Conservation (phyloP, 2,113 vertebrate genomes). For the Artemisiospiza belli region DNA sequence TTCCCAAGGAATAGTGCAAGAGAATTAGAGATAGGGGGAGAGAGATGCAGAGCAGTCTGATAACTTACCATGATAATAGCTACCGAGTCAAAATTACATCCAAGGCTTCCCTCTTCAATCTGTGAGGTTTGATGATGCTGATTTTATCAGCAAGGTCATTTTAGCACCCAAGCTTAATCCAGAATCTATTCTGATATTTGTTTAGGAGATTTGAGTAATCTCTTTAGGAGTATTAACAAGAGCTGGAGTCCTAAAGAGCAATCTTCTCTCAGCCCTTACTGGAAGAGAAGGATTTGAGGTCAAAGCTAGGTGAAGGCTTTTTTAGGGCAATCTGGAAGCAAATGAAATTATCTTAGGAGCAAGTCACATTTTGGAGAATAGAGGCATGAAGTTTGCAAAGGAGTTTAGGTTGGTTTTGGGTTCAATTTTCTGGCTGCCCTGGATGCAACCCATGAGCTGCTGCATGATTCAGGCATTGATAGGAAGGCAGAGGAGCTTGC, state of each 20-base stretch:
- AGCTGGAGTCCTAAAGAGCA: neutral
- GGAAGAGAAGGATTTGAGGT: slow-evolving; percentile 17
- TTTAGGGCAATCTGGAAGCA: neutral
- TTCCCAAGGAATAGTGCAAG: neutral
- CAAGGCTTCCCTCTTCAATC: neutral
- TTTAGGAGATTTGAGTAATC: slow-evolving; percentile 61
- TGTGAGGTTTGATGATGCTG: neutral
- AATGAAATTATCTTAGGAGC: neutral
- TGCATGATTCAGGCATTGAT: neutral
- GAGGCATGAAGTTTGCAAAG: neutral
- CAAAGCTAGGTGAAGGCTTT: neutral
- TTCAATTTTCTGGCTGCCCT: neutral
- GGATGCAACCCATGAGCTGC: neutral
- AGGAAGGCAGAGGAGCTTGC: neutral
- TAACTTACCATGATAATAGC: neutral
- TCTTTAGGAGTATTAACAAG: slow-evolving; percentile 61
- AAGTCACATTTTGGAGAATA: fast-evolving
- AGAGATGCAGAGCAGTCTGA: neutral
- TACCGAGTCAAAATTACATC: neutral
- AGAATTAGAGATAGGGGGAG: neutral
- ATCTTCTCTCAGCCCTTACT: neutral
- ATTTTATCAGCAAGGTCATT: slow-evolving; percentile 51
- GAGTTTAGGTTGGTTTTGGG: neutral
- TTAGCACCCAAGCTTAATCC: slow-evolving; percentile 12
- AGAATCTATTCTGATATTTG: slow-evolving; percentile 41